Base-by-base conservation (phyloP, 2,797 vertebrate genomes). In the Alca torda region DNA sequence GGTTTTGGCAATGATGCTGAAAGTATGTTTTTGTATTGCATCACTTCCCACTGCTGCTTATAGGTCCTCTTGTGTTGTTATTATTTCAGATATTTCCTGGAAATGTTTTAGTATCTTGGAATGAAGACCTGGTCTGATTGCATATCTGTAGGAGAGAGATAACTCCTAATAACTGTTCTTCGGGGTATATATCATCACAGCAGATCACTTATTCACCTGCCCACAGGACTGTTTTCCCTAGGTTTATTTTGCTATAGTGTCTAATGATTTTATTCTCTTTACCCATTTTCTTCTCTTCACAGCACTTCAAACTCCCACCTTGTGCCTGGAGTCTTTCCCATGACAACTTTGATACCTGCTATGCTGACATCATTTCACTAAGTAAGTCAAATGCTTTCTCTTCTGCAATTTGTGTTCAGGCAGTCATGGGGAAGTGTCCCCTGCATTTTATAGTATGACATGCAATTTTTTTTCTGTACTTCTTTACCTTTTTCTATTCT, bases 11-110 rank as follows among this genome's bases (percentile, higher is more conserved):
- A 73, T 48, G 48, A 68, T 50, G 31, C 9, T 73, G 35, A 69
- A 84, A 87, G 18, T 41, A 30, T 96, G 79, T 61, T 92, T 96
- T 93, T 81, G 48, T 73, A 67, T 83, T 93, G 21, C 51, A 63
- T 94, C 69, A 92, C 65, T 84, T 93, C 73, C 61, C 37, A 73
- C 24, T 92, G 65, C 73, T 92, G 35, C 39, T 86, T 92, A 69
- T n/a, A 64, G 17, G 72, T 82, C 21, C 46, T 93, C 20, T 78
- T 75, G 10, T 56, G 61, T 35, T 90, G 25, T 82, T 92, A 76
- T 96, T 93, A 81, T 94, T 95, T 91, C 73, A 92, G 59, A 46
- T 83, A 84, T 54, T 94, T 94, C 76, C 46, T 75, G 50, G 63
- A 75, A 93, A 79, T 93, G 39, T 90, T 94, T 94, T 56, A 84